Evolutionary conservation across 2,113 vertebrate species (phyloP).

Genomic region (Channa maculata): DNA sequence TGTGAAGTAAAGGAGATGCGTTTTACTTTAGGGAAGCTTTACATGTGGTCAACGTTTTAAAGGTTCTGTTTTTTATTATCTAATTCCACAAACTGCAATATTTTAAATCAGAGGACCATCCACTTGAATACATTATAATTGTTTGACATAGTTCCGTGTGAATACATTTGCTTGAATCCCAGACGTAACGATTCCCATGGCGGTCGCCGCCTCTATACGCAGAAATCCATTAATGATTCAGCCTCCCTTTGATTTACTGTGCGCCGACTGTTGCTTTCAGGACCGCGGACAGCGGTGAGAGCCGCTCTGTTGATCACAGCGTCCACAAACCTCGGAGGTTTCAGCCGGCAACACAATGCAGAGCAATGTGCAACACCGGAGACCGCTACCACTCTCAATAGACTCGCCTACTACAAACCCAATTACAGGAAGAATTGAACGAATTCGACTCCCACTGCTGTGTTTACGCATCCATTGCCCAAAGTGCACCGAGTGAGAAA

Average conservation of each 20-base stretch:
- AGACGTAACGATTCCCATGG: conserved; percentile 24
- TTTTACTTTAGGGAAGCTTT: neutral
- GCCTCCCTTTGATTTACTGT: conserved; percentile 52
- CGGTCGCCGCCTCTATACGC: conserved; percentile 1
- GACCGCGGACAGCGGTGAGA: conserved; percentile 58
- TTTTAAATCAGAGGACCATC: too few species aligned
- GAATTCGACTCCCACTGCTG: neutral
- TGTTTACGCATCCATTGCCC: neutral
- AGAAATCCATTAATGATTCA: conserved; percentile 47
- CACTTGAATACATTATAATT: too few species aligned
- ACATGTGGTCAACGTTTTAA: neutral
- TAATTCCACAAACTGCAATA: too few species aligned
- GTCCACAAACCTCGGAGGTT: conserved; percentile 28
- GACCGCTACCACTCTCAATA: neutral
- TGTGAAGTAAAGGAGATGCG: neutral
- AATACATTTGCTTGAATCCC: neutral
- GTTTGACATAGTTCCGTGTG: too few species aligned
- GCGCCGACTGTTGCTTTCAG: conserved; percentile 65
- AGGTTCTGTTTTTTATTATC: too few species aligned
- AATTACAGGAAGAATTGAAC: neutral
- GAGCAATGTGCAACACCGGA: conserved; percentile 18
- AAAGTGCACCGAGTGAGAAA: conserved; percentile 27
- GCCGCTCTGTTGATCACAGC: conserved; percentile 39
- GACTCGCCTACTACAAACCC: conserved; percentile 31
- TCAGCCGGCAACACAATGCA: conserved; percentile 13